These are phyloP conservation scores for Cuculus canorus DNA, from an alignment of 2,797 vertebrate genomes.

Conservation along the genomic window DNA sequence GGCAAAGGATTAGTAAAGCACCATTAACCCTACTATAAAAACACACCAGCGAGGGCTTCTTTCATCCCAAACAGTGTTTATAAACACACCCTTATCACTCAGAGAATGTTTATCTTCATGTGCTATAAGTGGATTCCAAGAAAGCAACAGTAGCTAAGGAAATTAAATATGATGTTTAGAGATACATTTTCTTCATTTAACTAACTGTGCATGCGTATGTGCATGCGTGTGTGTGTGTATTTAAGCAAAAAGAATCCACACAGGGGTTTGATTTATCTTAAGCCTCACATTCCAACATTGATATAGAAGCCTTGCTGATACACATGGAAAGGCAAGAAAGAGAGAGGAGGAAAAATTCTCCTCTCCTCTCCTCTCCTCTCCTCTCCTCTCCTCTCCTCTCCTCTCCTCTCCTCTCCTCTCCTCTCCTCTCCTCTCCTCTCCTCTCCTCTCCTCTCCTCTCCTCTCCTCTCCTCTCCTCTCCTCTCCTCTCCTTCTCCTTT, in stretches of 20 bases:
- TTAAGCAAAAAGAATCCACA: background rate
- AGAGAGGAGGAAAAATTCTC: background rate
- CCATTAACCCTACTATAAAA: conserved; percentile 75
- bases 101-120: conserved; percentile 73
- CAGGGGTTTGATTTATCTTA: background rate
- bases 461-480: background rate
- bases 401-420: too few species aligned
- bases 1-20: conserved; percentile 74
- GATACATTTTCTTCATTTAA: conserved; percentile 52
- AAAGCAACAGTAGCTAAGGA: conserved; percentile 76
- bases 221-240: accelerated
- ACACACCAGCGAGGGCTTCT: conserved; percentile 67
- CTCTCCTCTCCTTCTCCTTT: accelerated
- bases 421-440: background rate
- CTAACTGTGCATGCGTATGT: background rate
- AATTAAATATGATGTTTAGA: conserved; percentile 70
- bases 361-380: background rate
- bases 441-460: background rate
- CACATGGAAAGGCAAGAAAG: background rate
- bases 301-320: conserved; percentile 32
- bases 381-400: background rate
- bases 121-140: conserved; percentile 67
- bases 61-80: conserved; percentile 76
- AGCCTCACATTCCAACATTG: background rate
- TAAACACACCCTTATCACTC: conserved; percentile 74